Conservation (phyloP, 2,888 invertebrate species). For the Amphipoea lucens region DNA sequence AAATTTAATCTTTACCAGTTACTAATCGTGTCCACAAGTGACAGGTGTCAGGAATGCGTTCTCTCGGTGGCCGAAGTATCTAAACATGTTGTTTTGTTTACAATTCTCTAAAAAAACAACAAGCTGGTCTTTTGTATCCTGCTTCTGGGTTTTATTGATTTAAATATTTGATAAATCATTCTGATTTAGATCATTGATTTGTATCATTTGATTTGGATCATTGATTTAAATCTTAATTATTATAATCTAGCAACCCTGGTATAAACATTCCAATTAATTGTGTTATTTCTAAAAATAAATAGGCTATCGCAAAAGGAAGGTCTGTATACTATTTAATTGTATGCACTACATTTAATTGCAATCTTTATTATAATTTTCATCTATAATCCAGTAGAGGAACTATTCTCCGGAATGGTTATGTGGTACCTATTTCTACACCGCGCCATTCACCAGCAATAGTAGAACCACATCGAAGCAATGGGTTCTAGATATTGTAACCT, state of each 20-base stretch:
- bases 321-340: neutral
- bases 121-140: neutral
- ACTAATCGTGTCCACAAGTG: neutral
- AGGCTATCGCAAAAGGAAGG: neutral
- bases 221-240: constrained; percentile 24
- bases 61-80: neutral
- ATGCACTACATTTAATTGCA: no score
- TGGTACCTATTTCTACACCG: neutral
- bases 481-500: neutral
- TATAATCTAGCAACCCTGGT: constrained; percentile 1
- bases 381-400: neutral
- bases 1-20: no score
- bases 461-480: neutral
- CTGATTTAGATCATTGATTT: constrained; percentile 27
- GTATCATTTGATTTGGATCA: constrained; percentile 33
- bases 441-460: neutral
- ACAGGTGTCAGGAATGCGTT: neutral
- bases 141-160: constrained; percentile 19
- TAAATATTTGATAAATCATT: constrained; percentile 8
- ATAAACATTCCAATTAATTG: neutral
- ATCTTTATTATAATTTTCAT: neutral
- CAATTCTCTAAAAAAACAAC: neutral
- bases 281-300: constrained; percentile 8
- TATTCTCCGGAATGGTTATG: neutral
- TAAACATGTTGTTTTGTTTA: neutral